Conservation (phyloP, 2,888 invertebrate species). For the Lithophane ornitopus region DNA sequence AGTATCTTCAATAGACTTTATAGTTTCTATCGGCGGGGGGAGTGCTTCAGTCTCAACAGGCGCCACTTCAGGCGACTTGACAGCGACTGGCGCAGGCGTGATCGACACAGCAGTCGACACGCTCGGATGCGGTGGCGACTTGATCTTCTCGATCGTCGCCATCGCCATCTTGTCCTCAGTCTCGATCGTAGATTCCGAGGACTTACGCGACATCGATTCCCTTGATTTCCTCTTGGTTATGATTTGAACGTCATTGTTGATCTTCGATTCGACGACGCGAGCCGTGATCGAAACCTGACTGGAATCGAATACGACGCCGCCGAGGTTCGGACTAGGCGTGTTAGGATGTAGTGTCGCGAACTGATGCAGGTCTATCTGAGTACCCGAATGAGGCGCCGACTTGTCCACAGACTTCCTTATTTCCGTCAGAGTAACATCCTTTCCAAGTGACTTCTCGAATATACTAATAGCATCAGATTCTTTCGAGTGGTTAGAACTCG, state of each 20-base stretch:
- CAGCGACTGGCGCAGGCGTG: conserved; percentile 75
- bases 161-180: conserved; percentile 80
- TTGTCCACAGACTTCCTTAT: conserved; percentile 88
- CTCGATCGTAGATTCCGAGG: conserved; percentile 80
- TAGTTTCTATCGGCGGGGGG: conserved; percentile 79
- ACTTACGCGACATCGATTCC: conserved; percentile 81
- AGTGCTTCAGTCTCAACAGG: conserved; percentile 80
- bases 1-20: conserved; percentile 77
- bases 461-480: conserved; percentile 88
- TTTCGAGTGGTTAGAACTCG: conserved; percentile 86
- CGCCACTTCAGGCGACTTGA: conserved; percentile 70
- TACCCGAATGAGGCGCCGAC: conserved; percentile 68
- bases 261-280: conserved; percentile 77
- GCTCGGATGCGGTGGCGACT: conserved; percentile 77
- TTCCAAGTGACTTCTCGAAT: conserved; percentile 88
- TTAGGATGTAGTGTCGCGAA: conserved; percentile 84
- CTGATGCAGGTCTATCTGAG: conserved; percentile 83
- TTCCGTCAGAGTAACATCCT: conserved; percentile 88
- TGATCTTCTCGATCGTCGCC: conserved; percentile 82
- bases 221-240: conserved; percentile 80
- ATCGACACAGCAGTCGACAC: conserved; percentile 76
- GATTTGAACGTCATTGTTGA: conserved; percentile 76
- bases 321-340: conserved; percentile 73
- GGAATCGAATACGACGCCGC: conserved; percentile 80
- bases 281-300: conserved; percentile 86